phyloP scores from a whole-genome alignment of 2,888 invertebrate genomes.

The Callimorpha dominula region DNA sequence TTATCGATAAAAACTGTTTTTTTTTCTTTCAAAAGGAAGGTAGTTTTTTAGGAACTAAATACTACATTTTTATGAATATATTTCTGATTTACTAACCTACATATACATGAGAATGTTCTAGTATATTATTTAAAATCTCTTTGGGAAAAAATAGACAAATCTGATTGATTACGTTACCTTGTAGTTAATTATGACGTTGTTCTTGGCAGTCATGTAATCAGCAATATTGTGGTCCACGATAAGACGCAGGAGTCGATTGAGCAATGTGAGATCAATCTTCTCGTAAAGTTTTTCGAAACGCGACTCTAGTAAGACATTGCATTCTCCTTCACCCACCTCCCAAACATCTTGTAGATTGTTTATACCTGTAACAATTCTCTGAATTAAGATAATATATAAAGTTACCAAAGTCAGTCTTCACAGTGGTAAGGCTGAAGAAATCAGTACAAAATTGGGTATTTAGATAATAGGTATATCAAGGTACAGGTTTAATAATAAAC shows the following conservation, averaged over 20 bases:
- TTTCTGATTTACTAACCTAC: neutral
- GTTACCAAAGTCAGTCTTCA: neutral
- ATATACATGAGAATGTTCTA: no score
- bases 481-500: no score
- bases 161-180: conserved; percentile 85
- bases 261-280: conserved; percentile 99
- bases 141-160: neutral
- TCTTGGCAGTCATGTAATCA: conserved; percentile 99
- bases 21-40: neutral
- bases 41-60: neutral
- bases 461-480: no score
- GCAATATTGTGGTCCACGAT: conserved; percentile 99
- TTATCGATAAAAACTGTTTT: no score
- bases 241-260: conserved; percentile 97
- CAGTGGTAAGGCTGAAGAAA: no score
- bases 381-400: neutral
- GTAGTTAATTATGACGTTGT: conserved; percentile 99
- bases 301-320: conserved; percentile 98
- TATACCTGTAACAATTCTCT: conserved; percentile 85
- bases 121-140: neutral
- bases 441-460: no score
- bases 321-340: conserved; percentile 99
- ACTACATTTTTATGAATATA: neutral
- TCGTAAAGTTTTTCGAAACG: conserved; percentile 99
- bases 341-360: conserved; percentile 99